These are phyloP conservation scores for Sipha maydis DNA, from an alignment of 2,888 invertebrate genomes.

Conservation along the genomic window DNA sequence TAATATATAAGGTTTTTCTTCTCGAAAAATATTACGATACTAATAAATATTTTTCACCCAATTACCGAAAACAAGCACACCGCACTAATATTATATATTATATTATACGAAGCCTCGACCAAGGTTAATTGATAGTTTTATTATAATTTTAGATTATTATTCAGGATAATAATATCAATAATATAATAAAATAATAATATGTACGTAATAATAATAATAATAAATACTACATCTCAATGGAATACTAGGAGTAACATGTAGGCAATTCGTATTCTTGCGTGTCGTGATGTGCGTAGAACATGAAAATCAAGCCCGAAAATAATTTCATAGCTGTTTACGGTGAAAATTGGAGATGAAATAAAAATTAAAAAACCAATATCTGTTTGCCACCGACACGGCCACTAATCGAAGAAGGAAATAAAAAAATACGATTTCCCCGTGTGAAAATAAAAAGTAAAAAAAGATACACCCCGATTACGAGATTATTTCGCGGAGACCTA, in stretches of 20 bases:
- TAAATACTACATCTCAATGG: no score
- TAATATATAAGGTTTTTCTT: no score
- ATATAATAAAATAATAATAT: no score
- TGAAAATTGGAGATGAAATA: neutral
- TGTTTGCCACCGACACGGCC: neutral
- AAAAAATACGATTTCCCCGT: neutral
- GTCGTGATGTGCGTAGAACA: constrained; percentile 4
- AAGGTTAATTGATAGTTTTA: neutral
- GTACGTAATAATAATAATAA: no score
- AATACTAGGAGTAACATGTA: constrained; percentile 27
- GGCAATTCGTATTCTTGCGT: constrained; percentile 16
- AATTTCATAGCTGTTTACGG: neutral
- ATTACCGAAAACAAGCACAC: no score
- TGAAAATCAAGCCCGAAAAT: neutral
- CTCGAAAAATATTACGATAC: no score
- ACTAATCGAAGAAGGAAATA: neutral
- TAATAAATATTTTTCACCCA: no score
- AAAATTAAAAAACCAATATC: neutral
- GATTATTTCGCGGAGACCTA: neutral
- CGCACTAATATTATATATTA: neutral
- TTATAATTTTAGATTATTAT: no score
- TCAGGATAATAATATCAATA: no score
- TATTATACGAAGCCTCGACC: neutral
- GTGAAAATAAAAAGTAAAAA: neutral
- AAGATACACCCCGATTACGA: neutral